Percentiles rank a stretch among this genome's conserved stretches.
Conservation (phyloP, 2,797 vertebrate genomes). For the Chelidonichthys spinosus region DNA sequence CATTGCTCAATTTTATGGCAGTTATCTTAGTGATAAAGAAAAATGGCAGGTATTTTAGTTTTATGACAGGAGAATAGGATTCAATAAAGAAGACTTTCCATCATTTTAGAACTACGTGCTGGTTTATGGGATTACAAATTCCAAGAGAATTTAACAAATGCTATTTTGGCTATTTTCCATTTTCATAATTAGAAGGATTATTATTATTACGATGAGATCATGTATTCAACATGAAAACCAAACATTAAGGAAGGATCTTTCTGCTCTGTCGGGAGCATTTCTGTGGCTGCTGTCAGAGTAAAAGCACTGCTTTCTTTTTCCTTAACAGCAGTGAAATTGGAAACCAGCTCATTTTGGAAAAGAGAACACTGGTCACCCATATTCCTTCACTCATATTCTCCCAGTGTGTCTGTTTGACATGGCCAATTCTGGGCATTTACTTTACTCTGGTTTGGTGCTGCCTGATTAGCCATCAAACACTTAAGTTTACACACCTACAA, state of each 20-base stretch:
- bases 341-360: neutral
- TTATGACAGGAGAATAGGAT: conserved; percentile 3
- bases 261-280: neutral
- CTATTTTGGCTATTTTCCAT: neutral
- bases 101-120: neutral
- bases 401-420: neutral
- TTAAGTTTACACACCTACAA: neutral
- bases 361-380: neutral
- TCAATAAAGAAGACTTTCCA: conserved; percentile 9
- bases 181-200: neutral
- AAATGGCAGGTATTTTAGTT: conserved; percentile 13
- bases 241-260: neutral
- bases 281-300: conserved; percentile 1
- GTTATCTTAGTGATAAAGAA: conserved; percentile 29
- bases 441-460: conserved; percentile 1
- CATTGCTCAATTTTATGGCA: conserved; percentile 18
- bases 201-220: neutral
- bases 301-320: neutral
- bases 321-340: neutral
- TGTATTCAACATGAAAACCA: neutral
- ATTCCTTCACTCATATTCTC: neutral
- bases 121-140: conserved; percentile 12
- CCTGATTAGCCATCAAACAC: neutral
- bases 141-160: neutral
- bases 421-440: conserved; percentile 10